phyloP scores from a whole-genome alignment of 2,888 invertebrate genomes.

The Andrena minutula region DNA sequence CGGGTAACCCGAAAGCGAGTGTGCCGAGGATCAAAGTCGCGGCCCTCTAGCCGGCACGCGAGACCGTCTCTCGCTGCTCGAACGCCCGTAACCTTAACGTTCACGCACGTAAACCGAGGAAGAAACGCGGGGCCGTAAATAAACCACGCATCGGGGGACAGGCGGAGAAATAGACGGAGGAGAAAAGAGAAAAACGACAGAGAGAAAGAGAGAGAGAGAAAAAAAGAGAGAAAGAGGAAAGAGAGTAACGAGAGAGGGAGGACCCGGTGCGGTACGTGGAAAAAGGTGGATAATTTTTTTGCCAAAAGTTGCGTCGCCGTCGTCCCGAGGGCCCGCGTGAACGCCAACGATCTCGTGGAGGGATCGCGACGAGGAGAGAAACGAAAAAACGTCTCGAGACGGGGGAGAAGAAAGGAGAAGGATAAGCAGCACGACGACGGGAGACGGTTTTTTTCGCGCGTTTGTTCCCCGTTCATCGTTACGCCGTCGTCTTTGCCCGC shows the following conservation, averaged over 20 bases:
- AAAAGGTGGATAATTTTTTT: background rate
- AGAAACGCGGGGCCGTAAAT: conserved; percentile 47
- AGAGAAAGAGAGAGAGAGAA: background rate
- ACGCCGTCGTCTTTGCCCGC: conserved; percentile 23
- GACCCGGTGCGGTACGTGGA: background rate
- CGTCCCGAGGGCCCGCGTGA: conserved; percentile 3
- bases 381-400: conserved; percentile 21
- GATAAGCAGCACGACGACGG: conserved; percentile 22
- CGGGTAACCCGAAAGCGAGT: conserved; percentile 80
- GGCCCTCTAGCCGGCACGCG: conserved; percentile 78
- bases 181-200: conserved; percentile 24
- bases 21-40: conserved; percentile 77
- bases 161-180: conserved; percentile 32
- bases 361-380: conserved; percentile 33
- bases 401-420: conserved; percentile 16
- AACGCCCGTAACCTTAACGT: conserved; percentile 44
- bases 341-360: conserved; percentile 11
- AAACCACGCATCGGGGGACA: conserved; percentile 51
- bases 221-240: background rate
- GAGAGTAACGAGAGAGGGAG: background rate
- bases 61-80: conserved; percentile 76
- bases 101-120: conserved; percentile 47
- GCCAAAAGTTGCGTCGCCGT: conserved; percentile 5
- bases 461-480: conserved; percentile 56
- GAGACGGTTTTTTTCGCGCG: conserved; percentile 52